Evolutionary conservation across 2,888 invertebrate genomes (phyloP), one percentile per base, ranked within the genome.

Genomic region (Himalopsyche anomala): DNA sequence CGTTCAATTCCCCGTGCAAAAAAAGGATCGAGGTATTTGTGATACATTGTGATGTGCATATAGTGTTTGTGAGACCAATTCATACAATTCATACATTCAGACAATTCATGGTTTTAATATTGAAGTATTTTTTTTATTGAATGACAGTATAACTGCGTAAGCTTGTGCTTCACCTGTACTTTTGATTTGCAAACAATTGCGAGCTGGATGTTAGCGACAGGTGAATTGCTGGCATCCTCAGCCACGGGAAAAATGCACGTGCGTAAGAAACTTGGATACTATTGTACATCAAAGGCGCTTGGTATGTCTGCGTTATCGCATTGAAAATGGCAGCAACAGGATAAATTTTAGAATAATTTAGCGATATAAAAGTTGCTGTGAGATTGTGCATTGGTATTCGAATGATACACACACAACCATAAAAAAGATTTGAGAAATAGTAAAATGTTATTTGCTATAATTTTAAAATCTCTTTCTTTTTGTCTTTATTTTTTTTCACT

Each of bases 171-270:
- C 83, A 51, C 54, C 83, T 83, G 79, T 54, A 79, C 45, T 62
- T 28, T 62, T 62, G 54, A 79, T 83, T 83, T 83, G 79, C 79
- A 83, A 83, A 83, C 83, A 83, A 83, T 83, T 19, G 83, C 38
- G 2, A 28, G 45, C 19, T 79, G 28, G 51, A n/a, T 38, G 51
- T 11, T 51, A 28, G 80, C 38, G 80, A 62, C 62, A 62, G 62
- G 62, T 62, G 62, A 62, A 62, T 19, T 28, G 62, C 28, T 28
- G 62, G 62, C 11, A 62, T 19, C 19, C 19, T 62, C 19, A 62
- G 62, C 62, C n/a, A 4, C 62, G 5, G 28, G 28, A 62, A 62
- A 62, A 62, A 19, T 62, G 28, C 62, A 51, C 51, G 51, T 51
- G 51, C 51, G 51, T 51, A 62, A 62, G 62, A 62, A 8, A 19